Conservation (phyloP, 2,888 invertebrate genomes). For the Hyposoter dolosus region DNA sequence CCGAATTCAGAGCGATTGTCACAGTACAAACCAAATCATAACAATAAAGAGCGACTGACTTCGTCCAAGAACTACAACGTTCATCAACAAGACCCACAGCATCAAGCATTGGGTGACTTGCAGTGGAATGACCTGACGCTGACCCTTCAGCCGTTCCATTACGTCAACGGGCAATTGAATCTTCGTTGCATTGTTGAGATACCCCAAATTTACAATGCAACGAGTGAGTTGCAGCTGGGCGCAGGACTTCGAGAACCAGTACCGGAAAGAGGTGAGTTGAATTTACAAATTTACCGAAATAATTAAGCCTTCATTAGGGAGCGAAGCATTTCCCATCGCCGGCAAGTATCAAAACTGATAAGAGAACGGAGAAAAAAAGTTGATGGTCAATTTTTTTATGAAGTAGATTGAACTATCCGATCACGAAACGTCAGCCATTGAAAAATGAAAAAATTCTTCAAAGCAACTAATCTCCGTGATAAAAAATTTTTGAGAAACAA, state of each 20-base stretch:
- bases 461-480: no score
- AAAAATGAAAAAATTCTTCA: no score
- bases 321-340: no score
- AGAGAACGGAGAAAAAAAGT: no score
- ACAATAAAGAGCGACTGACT: constrained; percentile 59
- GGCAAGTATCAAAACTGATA: no score
- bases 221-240: constrained; percentile 89
- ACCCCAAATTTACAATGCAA: constrained; percentile 89
- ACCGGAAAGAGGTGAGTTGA: constrained; percentile 91
- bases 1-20: constrained; percentile 73
- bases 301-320: no score
- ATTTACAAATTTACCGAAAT: not conserved
- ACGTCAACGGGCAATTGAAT: constrained; percentile 88
- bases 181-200: constrained; percentile 91
- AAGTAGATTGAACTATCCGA: no score
- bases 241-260: constrained; percentile 91
- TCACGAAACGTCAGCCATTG: no score
- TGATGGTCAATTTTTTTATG: no score
- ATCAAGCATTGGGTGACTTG: constrained; percentile 79
- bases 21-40: constrained; percentile 71
- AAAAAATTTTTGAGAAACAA: no score
- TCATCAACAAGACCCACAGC: constrained; percentile 51
- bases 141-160: constrained; percentile 87
- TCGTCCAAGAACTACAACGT: constrained; percentile 47
- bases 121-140: constrained; percentile 87